These are phyloP conservation scores for Macrosteles quadrilineatus DNA, from an alignment of 1,140 invertebrate species.

Conservation along the genomic window DNA sequence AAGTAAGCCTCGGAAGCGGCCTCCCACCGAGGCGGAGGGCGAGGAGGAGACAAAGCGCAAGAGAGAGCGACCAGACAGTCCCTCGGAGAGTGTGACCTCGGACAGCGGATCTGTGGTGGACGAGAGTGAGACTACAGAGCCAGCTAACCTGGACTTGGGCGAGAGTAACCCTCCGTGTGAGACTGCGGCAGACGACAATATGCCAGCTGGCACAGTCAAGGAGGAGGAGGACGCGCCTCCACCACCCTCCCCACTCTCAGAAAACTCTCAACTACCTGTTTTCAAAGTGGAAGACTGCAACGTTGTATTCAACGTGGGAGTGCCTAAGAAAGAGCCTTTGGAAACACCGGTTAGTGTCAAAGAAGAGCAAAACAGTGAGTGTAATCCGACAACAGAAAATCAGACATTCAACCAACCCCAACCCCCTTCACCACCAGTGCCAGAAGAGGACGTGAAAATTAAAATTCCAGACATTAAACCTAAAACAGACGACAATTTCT, in stretches of 20 bases:
- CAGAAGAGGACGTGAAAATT: slow-evolving; percentile 33
- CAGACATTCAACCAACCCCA: slow-evolving; percentile 15
- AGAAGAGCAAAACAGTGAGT: slow-evolving; percentile 18
- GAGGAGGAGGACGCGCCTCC: slow-evolving; percentile 32
- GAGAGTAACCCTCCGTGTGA: slow-evolving; percentile 28
- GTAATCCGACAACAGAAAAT: background rate
- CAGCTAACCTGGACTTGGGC: slow-evolving; percentile 28
- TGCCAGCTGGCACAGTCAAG: slow-evolving; percentile 17
- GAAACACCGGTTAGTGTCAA: background rate
- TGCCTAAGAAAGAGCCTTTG: slow-evolving; percentile 26
- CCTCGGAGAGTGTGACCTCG: slow-evolving; percentile 76
- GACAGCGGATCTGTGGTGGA: slow-evolving; percentile 69
- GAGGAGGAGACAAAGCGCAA: slow-evolving; percentile 70
- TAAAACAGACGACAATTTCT: slow-evolving; percentile 36
- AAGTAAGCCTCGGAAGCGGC: slow-evolving; percentile 72
- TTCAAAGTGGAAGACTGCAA: slow-evolving; percentile 33
- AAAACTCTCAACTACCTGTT: background rate
- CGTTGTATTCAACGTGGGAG: slow-evolving; percentile 24
- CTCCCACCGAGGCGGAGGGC: slow-evolving; percentile 62
- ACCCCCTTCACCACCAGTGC: background rate
- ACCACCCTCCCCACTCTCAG: slow-evolving; percentile 34
- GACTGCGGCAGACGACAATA: background rate
- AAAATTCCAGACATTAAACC: slow-evolving; percentile 35
- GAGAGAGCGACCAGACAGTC: slow-evolving; percentile 69
- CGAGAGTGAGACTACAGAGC: slow-evolving; percentile 59